Evolutionary conservation across 2,888 invertebrate genomes (phyloP).

Genomic region (Drosophila peninsularis): DNA sequence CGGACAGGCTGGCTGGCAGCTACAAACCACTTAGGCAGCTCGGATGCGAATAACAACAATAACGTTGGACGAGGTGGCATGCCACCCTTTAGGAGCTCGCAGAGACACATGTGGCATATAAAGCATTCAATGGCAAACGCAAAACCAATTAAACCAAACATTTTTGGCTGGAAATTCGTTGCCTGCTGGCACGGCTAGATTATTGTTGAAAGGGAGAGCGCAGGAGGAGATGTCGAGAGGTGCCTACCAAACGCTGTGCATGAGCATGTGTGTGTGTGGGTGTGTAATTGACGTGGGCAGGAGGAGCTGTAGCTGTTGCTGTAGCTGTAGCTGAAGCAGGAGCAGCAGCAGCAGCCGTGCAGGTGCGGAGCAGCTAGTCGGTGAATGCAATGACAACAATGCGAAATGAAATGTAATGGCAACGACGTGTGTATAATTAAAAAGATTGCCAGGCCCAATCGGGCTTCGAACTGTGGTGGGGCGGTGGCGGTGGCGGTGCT

Average conservation of each 20-base stretch:
- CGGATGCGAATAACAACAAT: constrained; percentile 30
- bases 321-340: background rate
- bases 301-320: background rate
- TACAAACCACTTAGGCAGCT: constrained; percentile 38
- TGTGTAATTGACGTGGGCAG: constrained; percentile 48
- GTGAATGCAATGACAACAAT: constrained; percentile 64
- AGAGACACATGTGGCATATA: constrained; percentile 45
- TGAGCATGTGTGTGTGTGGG: constrained; percentile 34
- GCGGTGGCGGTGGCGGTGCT: background rate
- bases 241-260: background rate
- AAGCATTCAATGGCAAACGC: constrained; percentile 63
- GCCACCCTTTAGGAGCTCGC: background rate
- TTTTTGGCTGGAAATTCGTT: constrained; percentile 61
- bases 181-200: constrained; percentile 49
- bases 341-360: constrained; percentile 23
- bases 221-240: background rate
- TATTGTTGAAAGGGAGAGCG: constrained; percentile 29
- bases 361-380: constrained; percentile 30
- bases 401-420: constrained; percentile 75
- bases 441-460: constrained; percentile 31
- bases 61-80: background rate
- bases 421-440: constrained; percentile 78
- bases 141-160: constrained; percentile 79
- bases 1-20: background rate
- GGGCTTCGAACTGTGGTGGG: constrained; percentile 29